Percentiles rank a stretch among this genome's conserved stretches.
Conservation (phyloP, 2,797 vertebrate genomes). For the Sebastes aleutianus region DNA sequence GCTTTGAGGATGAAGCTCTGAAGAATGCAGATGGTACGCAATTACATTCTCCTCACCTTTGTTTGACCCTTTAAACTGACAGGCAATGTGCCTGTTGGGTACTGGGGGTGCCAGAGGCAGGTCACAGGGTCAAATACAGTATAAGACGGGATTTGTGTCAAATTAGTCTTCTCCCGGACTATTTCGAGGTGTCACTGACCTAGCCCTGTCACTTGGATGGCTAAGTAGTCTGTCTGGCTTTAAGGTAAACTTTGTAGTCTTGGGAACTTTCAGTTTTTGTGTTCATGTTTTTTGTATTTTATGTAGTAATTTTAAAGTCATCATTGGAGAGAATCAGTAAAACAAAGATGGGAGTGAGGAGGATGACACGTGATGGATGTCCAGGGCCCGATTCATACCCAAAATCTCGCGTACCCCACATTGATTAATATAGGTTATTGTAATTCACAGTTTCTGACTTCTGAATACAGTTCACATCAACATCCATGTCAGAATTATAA, state of each 20-base stretch:
- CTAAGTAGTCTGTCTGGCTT: slow-evolving; percentile 7
- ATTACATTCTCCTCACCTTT: slow-evolving; percentile 75
- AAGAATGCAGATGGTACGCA: slow-evolving; percentile 75
- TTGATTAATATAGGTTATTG: neutral
- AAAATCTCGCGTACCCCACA: neutral
- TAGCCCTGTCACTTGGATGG: slow-evolving; percentile 16
- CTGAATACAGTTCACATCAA: neutral
- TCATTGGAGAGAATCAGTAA: neutral
- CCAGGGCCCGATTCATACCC: neutral
- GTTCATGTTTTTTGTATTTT: neutral
- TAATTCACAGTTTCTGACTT: neutral
- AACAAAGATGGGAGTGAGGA: neutral
- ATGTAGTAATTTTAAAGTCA: neutral
- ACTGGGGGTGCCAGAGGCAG: slow-evolving; percentile 59
- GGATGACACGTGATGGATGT: neutral
- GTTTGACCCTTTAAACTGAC: slow-evolving; percentile 79
- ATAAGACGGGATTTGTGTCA: slow-evolving; percentile 78
- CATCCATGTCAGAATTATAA: neutral
- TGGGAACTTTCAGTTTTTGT: neutral
- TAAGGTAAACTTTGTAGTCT: neutral
- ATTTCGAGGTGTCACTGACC: slow-evolving; percentile 45
- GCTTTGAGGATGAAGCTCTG: slow-evolving; percentile 65
- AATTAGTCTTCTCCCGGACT: slow-evolving; percentile 72
- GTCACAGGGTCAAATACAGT: slow-evolving; percentile 75
- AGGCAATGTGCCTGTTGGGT: slow-evolving; percentile 74